Evolutionary conservation across 2,797 vertebrate genomes (phyloP).

Genomic region (Chrosomus eos): DNA sequence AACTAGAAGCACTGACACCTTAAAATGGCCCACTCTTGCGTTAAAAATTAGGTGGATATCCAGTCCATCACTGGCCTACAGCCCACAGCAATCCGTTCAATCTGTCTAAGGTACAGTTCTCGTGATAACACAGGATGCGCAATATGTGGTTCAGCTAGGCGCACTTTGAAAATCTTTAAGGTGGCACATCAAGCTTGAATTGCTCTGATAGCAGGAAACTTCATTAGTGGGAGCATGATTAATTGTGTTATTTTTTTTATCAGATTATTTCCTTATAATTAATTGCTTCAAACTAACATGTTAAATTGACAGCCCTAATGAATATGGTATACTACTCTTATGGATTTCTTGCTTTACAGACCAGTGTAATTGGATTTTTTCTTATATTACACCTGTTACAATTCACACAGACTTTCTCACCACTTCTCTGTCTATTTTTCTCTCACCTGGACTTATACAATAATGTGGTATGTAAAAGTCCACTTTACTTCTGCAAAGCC

Average conservation of each 20-base stretch:
- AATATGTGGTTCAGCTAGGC: background rate
- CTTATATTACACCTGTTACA: constrained; percentile 1
- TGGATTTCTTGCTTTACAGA: constrained; percentile 33
- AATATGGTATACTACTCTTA: constrained; percentile 6
- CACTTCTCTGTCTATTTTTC: background rate
- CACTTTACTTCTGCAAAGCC: constrained; percentile 69
- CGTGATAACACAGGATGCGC: background rate
- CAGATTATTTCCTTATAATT: constrained; percentile 12
- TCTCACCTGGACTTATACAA: background rate
- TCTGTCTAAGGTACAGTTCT: background rate
- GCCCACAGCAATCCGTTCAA: background rate
- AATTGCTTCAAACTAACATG: constrained; percentile 24
- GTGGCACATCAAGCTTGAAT: constrained; percentile 20
- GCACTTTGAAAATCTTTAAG: constrained; percentile 6
- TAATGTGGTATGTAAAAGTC: constrained; percentile 55
- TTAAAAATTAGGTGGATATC: background rate
- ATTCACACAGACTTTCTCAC: background rate
- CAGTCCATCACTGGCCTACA: background rate
- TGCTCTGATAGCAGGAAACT: constrained; percentile 22
- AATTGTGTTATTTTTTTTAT: background rate
- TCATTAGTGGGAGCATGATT: constrained; percentile 20
- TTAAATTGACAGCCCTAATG: constrained; percentile 17
- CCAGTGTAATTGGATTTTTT: background rate
- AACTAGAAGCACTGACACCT: background rate
- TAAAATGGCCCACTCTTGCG: background rate